These are phyloP conservation scores for Melanotaenia parkinsoni DNA, from an alignment of 2,797 vertebrate genomes.

Conservation along the genomic window DNA sequence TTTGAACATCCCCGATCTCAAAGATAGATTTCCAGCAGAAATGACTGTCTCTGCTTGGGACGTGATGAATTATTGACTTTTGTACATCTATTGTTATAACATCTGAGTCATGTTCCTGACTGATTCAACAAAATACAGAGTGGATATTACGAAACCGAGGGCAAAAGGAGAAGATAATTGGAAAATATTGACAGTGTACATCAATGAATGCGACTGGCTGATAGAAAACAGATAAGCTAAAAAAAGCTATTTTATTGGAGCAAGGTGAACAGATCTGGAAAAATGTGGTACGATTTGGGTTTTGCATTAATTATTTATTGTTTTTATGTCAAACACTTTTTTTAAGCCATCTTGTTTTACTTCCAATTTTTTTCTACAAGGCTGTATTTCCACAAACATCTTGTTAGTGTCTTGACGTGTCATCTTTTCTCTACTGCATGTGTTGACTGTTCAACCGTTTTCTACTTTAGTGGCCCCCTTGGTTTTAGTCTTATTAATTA, in stretches of 20 bases:
- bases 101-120: conserved; percentile 1
- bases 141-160: not conserved
- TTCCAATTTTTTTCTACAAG: too few species aligned
- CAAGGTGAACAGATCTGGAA: not conserved
- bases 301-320: not conserved
- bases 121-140: conserved; percentile 6
- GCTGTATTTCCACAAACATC: not conserved
- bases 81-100: not conserved
- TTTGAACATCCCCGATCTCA: too few species aligned
- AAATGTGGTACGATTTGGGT: not conserved
- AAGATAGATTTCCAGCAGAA: not conserved
- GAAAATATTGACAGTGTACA: too few species aligned
- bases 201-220: not conserved
- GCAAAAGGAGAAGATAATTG: not conserved
- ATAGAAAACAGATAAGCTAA: not conserved
- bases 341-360: too few species aligned
- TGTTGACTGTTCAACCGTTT: not conserved
- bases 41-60: not conserved
- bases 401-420: not conserved
- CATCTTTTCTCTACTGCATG: not conserved
- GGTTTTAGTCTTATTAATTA: too few species aligned
- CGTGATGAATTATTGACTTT: conserved; percentile 13
- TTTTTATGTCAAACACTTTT: too few species aligned
- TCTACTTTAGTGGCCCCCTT: too few species aligned
- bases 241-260: not conserved